Evolutionary conservation across 2,113 vertebrate genomes (phyloP).

Genomic region (Gallinago media): DNA sequence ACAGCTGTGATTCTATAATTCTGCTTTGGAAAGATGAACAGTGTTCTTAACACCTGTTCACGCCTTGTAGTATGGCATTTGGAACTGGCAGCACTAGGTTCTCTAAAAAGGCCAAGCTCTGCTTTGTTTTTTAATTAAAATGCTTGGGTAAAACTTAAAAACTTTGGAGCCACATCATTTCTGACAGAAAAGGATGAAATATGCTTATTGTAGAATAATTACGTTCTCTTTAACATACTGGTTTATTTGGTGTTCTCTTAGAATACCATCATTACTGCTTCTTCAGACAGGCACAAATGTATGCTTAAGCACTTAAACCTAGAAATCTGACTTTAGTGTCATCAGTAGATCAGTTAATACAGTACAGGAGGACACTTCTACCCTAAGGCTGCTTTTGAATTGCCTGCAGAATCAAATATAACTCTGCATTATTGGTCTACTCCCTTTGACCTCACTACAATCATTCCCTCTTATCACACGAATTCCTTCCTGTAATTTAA

Average conservation of each 20-base stretch:
- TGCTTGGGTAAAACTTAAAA: not conserved
- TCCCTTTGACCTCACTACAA: not conserved
- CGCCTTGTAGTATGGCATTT: conserved; percentile 6
- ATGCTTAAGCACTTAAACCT: not conserved
- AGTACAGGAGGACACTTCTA: not conserved
- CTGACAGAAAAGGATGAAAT: not conserved
- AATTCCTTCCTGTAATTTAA: conserved; percentile 3
- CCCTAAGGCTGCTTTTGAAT: not conserved
- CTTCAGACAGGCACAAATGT: not conserved
- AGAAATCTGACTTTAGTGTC: not conserved
- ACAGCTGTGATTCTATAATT: not conserved
- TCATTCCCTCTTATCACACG: not conserved
- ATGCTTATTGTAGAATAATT: not conserved
- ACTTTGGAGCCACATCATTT: not conserved
- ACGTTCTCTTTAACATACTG: not conserved
- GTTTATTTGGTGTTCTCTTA: not conserved
- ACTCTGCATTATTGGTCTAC: not conserved
- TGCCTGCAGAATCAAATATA: not conserved
- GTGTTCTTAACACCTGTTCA: conserved; percentile 47
- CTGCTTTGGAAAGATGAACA: conserved; percentile 6
- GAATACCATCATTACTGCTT: not conserved
- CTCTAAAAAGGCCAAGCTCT: not conserved
- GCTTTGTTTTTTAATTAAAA: not conserved
- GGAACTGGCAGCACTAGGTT: conserved; percentile 15
- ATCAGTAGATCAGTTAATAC: not conserved